Evolutionary conservation across 2,888 invertebrate genomes (phyloP).

Genomic region (Cantharis rufa): DNA sequence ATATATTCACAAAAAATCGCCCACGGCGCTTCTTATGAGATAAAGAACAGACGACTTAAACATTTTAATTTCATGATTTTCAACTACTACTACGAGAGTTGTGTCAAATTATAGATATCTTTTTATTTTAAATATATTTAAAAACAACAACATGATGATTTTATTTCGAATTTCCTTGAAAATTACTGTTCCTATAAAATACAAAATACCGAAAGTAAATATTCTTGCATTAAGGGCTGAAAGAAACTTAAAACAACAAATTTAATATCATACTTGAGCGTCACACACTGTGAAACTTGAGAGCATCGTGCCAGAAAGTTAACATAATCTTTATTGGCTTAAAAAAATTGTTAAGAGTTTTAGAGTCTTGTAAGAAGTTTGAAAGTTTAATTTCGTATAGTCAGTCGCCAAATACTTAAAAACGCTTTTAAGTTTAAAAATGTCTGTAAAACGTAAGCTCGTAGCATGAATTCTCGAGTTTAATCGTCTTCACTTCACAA

Average conservation of each 20-base stretch:
- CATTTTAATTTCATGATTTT: no score
- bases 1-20: no score
- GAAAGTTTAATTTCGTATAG: background rate
- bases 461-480: background rate
- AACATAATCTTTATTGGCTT: background rate
- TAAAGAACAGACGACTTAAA: no score
- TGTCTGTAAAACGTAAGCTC: background rate
- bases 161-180: no score
- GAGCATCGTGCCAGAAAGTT: background rate
- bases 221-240: background rate
- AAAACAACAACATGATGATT: no score
- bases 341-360: background rate
- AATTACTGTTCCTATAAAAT: background rate
- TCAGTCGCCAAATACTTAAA: background rate
- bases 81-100: no score
- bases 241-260: background rate
- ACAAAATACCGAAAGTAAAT: background rate
- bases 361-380: background rate
- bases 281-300: background rate
- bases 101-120: no score
- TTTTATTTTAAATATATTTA: no score
- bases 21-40: no score
- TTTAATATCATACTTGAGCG: background rate
- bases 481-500: background rate
- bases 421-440: background rate